Conservation (phyloP, 2,888 invertebrate genomes). For the Myathropa florea region DNA sequence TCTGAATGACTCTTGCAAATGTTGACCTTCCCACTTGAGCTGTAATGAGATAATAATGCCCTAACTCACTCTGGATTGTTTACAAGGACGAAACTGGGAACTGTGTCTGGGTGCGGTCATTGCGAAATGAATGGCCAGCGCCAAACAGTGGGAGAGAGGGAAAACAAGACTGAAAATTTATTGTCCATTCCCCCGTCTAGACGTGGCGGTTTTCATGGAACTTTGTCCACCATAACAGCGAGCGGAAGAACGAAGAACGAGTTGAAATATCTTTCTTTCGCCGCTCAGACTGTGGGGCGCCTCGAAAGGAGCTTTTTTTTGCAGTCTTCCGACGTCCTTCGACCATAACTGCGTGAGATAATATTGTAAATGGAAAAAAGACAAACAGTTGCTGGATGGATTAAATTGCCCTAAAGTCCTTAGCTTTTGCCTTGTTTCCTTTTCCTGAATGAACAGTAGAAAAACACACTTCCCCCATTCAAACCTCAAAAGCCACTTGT, state of each 20-base stretch:
- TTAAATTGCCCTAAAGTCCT: not conserved
- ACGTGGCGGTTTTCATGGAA: not conserved
- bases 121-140: not conserved
- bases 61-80: not conserved
- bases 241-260: not conserved
- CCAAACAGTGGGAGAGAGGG: not conserved
- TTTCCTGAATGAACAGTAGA: not conserved
- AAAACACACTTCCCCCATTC: not conserved
- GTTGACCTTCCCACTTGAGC: not conserved
- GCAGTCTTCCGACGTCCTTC: not conserved
- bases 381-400: not conserved
- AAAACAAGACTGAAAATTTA: not conserved
- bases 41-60: not conserved
- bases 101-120: not conserved
- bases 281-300: not conserved
- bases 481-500: not conserved
- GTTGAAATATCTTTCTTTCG: not conserved
- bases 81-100: not conserved
- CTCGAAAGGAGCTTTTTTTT: not conserved
- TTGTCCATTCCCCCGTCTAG: not conserved
- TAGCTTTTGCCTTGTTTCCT: not conserved
- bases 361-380: too few species aligned
- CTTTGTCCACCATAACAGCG: not conserved
- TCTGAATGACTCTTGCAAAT: not conserved
- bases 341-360: not conserved